Base-by-base conservation (phyloP, 2,113 vertebrate species). In the Perca flavescens region DNA sequence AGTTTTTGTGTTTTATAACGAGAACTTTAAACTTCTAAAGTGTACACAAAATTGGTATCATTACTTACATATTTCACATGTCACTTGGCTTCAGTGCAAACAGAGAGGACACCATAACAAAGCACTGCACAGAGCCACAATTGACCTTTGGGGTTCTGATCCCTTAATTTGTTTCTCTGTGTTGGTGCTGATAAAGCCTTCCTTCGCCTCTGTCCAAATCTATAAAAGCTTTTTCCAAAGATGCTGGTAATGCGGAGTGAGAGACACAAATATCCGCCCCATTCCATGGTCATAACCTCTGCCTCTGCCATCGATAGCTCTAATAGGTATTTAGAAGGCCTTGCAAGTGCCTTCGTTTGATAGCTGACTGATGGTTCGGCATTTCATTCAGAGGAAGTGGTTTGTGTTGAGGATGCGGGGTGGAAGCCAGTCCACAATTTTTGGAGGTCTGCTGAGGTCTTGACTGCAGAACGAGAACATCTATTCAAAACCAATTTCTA, bases 81-180 rank as follows among this genome's bases (percentile, higher is more conserved):
- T 82, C 79, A 82, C 76, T 90, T 80, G 82, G 83, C 77, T 52
- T 83, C n/a, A 76, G 63, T 43, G 62, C 77, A 76, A 91, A 90
- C 83, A 71, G 62, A 83, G 83, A 82, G 65, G 79, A 86, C 82
- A 84, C 64, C 73, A 87, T 53, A 89, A 92, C 80, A 92, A 90
- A 87, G 83, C 73, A 66, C 77, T 68, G 93, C 94, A 91, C 65
- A 79, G 67, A 90, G 92, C 92, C 85, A 87, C 79, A 72, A 80
- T 86, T 94, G 93, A 95, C 93, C 93, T 95, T 95, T 93, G 87
- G 84, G 86, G 80, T 90, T 91, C 71, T 88, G 86, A 89, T 92
- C 91, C 92, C 85, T 90, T 92, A 92, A 92, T 94, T 91, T 90
- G 89, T 92, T 91, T 87, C 77, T 85, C 87, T 92, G 85, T 87